phyloP scores from a whole-genome alignment of 37 sponge, comb jelly and placozoan species.

The Diacarnus erythraeanus region DNA sequence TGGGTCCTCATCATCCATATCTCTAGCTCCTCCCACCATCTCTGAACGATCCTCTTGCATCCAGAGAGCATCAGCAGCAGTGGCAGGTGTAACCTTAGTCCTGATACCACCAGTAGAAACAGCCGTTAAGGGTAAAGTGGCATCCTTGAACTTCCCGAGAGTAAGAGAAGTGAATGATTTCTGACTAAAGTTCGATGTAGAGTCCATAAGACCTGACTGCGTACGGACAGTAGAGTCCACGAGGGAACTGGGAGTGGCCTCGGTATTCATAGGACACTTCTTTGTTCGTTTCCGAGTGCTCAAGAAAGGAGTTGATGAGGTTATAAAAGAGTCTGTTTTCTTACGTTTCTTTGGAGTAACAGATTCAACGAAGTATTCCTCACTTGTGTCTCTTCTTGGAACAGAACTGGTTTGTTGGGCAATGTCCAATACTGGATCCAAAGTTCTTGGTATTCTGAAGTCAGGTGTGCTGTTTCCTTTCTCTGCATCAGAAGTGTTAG shows the following conservation, averaged over 20 bases:
- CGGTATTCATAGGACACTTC: background rate
- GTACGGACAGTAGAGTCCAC: background rate
- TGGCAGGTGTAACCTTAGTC: constrained; percentile 25
- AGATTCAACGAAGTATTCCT: background rate
- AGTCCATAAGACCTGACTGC: background rate
- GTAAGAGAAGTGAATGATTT: constrained; percentile 18
- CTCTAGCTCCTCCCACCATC: constrained; percentile 9
- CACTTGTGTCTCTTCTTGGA: background rate
- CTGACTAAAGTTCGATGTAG: background rate
- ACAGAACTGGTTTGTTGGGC: background rate
- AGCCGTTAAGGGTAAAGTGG: background rate
- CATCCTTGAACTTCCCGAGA: background rate
- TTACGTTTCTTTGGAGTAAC: background rate
- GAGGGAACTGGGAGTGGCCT: background rate
- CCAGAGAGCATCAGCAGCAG: constrained; percentile 13
- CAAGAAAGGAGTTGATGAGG: constrained; percentile 22
- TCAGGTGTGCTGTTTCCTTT: no score
- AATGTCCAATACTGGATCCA: background rate
- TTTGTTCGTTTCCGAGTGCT: constrained; percentile 18
- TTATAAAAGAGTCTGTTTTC: background rate
- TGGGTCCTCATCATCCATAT: constrained; percentile 31
- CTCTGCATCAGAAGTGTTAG: no score
- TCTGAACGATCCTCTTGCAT: background rate
- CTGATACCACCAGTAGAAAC: constrained; percentile 24
- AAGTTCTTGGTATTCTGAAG: background rate